Conservation (phyloP, 2,797 vertebrate species). For the Periparus ater region DNA sequence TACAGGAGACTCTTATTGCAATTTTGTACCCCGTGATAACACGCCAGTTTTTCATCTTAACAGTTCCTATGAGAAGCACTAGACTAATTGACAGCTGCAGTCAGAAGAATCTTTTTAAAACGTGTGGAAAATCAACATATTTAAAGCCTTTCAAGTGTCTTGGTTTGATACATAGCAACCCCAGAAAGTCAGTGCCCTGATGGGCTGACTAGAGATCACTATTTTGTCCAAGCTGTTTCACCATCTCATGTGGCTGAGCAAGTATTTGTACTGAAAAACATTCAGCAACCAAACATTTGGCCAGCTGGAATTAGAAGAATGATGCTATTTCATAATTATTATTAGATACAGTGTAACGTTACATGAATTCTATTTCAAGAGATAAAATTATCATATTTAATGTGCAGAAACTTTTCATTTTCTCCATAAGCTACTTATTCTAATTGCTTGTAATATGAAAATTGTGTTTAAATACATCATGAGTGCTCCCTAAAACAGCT, state of each 20-base stretch:
- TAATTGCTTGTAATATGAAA: constrained; percentile 14
- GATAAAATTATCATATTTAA: neutral
- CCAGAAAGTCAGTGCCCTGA: neutral
- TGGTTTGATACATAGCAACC: neutral
- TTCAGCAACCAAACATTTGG: neutral
- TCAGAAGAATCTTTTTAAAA: neutral
- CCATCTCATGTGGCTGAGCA: neutral
- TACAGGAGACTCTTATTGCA: neutral
- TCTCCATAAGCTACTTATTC: neutral
- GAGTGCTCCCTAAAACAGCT: neutral
- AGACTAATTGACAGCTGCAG: neutral
- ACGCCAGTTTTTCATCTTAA: neutral
- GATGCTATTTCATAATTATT: neutral
- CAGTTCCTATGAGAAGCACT: neutral
- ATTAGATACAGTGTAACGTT: neutral
- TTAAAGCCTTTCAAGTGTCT: neutral
- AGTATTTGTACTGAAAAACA: neutral
- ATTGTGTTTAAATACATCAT: neutral
- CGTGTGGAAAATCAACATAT: neutral
- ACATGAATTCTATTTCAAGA: neutral
- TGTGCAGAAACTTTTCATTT: neutral
- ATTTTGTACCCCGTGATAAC: neutral
- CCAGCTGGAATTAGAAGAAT: neutral
- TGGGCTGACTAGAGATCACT: neutral
- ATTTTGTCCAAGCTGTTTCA: neutral